A percentile compares a stretch with the other conserved stretches of the same genome.
Evolutionary conservation across 2,797 vertebrate species (phyloP).

Genomic region (Nannoperca obscura): DNA sequence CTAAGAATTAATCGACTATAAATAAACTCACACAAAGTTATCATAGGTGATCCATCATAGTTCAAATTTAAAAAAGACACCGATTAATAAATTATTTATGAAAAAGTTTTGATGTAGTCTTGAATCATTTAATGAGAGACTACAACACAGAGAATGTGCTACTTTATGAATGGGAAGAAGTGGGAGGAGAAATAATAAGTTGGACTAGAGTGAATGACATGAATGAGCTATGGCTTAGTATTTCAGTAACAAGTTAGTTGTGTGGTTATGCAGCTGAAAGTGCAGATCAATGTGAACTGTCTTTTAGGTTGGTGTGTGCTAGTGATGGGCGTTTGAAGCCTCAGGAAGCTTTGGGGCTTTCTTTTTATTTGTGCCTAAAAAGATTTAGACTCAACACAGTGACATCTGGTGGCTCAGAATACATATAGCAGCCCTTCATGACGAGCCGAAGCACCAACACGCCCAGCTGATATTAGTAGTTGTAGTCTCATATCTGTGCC

Average conservation of each 20-base stretch:
- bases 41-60: background rate
- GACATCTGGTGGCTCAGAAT: no score
- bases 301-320: background rate
- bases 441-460: no score
- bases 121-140: background rate
- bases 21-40: background rate
- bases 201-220: background rate
- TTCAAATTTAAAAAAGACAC: background rate
- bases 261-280: background rate
- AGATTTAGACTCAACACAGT: no score
- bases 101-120: background rate
- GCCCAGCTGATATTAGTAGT: no score
- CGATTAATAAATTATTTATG: background rate
- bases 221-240: background rate
- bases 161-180: constrained; percentile 19
- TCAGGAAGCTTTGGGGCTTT: no score
- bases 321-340: no score
- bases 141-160: constrained; percentile 4
- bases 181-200: background rate
- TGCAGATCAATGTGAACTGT: background rate
- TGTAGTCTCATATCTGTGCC: no score
- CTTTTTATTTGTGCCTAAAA: no score
- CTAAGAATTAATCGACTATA: background rate
- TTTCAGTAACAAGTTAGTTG: background rate
- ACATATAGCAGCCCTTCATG: no score